A percentile compares a stretch with the other conserved stretches of the same genome.
Conservation (phyloP, 2,888 invertebrate species). For the Drosophila vallismaia region DNA sequence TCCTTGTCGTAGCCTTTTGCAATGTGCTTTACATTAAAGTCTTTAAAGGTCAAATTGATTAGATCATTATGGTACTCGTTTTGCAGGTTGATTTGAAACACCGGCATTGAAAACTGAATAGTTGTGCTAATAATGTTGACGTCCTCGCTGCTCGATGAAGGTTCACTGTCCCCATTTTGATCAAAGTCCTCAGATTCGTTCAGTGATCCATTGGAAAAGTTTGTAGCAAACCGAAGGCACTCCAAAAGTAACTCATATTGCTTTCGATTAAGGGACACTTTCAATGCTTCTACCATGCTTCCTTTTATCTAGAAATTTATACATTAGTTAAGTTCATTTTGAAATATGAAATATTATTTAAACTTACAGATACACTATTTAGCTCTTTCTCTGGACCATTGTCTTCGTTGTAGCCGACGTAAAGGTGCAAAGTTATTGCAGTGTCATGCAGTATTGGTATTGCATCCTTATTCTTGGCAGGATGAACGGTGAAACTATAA, state of each 20-base stretch:
- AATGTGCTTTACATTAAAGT: constrained; percentile 91
- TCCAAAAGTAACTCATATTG: constrained; percentile 96
- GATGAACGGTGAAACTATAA: constrained; percentile 83
- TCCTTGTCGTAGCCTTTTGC: constrained; percentile 89
- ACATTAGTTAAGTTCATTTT: neutral
- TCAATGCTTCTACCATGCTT: constrained; percentile 91
- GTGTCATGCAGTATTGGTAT: constrained; percentile 96
- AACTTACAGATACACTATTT: constrained; percentile 27
- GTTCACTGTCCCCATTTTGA: constrained; percentile 26
- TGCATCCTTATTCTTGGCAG: constrained; percentile 88
- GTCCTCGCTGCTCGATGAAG: constrained; percentile 27
- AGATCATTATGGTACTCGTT: constrained; percentile 90
- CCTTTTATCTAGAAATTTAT: constrained; percentile 86
- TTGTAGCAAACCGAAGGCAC: constrained; percentile 85
- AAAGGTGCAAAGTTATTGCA: constrained; percentile 87
- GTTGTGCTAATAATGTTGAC: constrained; percentile 60
- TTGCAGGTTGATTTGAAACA: constrained; percentile 90
- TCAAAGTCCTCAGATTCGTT: constrained; percentile 40
- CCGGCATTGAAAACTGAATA: constrained; percentile 90
- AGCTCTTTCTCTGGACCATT: constrained; percentile 41
- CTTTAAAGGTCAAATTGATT: constrained; percentile 93
- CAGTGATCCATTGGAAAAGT: constrained; percentile 53
- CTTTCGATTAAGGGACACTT: constrained; percentile 92
- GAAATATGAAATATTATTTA: too few relatives aligned
- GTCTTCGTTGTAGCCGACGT: constrained; percentile 51